A percentile compares a stretch with the other conserved stretches of the same genome.
These are phyloP conservation scores for Cotesia glomerata DNA, from an alignment of 1,140 invertebrate species.

Conservation along the genomic window DNA sequence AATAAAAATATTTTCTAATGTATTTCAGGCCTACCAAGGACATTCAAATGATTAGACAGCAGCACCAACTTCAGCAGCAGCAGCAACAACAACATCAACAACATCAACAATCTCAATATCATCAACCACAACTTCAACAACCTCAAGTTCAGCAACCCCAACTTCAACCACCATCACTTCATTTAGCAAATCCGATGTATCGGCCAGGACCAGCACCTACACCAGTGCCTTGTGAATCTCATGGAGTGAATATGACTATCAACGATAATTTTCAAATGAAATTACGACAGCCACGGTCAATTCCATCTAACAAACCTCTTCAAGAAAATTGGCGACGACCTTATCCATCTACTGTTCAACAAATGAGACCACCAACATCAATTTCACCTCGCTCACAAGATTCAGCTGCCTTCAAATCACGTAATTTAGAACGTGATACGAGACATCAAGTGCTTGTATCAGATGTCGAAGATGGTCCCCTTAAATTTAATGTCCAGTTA, in stretches of 20 bases:
- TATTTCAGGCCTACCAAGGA: no score
- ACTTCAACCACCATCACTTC: no score
- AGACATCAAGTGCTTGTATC: conserved; percentile 74
- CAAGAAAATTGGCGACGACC: conserved; percentile 10
- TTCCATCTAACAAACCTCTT: no score
- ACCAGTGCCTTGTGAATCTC: background rate
- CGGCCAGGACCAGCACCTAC: background rate
- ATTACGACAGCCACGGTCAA: background rate
- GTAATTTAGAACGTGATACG: conserved; percentile 66
- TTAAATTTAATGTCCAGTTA: conserved; percentile 75
- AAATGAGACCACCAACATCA: conserved; percentile 8
- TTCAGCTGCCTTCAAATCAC: conserved; percentile 67
- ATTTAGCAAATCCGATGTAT: no score
- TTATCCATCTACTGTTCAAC: background rate
- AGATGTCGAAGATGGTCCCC: conserved; percentile 77
- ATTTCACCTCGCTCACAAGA: conserved; percentile 36
- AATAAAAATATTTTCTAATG: no score
- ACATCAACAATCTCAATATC: background rate
- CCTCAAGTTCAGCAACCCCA: no score
- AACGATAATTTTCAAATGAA: background rate
- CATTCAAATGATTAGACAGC: no score
- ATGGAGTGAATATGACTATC: background rate
- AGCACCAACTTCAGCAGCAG: no score
- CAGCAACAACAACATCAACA: no score
- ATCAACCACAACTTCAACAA: no score